Conservation (phyloP, 2,113 vertebrate genomes). For the Dasyurus viverrinus region DNA sequence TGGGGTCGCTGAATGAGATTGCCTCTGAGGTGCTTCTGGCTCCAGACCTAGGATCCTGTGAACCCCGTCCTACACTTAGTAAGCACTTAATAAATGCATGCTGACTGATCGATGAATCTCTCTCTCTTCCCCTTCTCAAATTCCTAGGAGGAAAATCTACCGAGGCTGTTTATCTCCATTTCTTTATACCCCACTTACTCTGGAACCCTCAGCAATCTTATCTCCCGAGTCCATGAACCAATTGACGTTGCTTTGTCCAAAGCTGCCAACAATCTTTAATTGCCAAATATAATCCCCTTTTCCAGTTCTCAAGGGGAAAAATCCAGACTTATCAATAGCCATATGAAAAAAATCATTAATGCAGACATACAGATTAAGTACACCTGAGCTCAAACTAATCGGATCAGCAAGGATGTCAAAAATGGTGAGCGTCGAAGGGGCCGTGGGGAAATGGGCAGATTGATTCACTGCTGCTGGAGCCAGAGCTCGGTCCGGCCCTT, state of each 20-base stretch:
- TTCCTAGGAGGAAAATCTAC: not conserved
- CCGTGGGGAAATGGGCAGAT: not conserved
- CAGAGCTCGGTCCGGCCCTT: not conserved
- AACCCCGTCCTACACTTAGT: not conserved
- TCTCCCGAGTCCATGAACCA: not conserved
- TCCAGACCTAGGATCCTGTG: not conserved
- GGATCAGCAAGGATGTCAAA: not conserved
- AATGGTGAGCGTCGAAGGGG: not conserved
- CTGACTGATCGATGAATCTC: not conserved
- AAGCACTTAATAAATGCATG: not conserved
- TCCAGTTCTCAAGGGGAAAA: not conserved
- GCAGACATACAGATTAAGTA: not conserved
- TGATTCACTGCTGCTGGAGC: not conserved
- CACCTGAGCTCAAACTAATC: not conserved
- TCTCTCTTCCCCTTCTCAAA: not conserved
- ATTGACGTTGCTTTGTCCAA: not conserved
- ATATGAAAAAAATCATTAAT: not conserved
- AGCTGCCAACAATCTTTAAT: not conserved
- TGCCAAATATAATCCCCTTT: not conserved
- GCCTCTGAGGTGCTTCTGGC: not conserved
- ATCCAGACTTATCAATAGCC: not conserved
- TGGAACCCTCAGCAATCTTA: not conserved
- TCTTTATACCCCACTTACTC: not conserved
- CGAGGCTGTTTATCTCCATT: not conserved
- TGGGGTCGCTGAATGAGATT: not conserved